Evolutionary conservation across 2,797 vertebrate species (phyloP), one percentile per base, ranked within the genome.

Genomic region (Loriculus beryllinus): DNA sequence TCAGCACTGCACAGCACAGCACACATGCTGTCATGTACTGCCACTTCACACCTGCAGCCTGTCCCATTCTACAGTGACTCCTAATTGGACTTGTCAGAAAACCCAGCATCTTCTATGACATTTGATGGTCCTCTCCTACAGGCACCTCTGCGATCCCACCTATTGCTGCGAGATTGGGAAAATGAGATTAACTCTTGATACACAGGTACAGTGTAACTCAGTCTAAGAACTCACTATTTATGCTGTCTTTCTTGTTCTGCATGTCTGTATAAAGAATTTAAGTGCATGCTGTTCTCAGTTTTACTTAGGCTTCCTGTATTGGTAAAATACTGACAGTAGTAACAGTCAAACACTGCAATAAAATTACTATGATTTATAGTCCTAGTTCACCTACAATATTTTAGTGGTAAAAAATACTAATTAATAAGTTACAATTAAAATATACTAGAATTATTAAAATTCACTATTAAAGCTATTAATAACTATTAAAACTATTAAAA

Each of bases 1-100:
- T 68, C 39, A 29, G 70, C 11, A 8, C 59, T 45, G 35, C 0
- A 0, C 40, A 62, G 49, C 78, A 26, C 1, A 4, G 48, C 52
- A 63, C 22, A 13, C 3, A 6, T 1, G 0, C 45, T 54, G 45
- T 14, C 35, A 10, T 0, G 6, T 26, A 12, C 8, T n/a, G 65
- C 29, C 75, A 37, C 43, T 45, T 7, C 8, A 3, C 70, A 78
- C 49, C 83, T 69, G n/a, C 67, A 52, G 20, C 62, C 69, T 45
- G 57, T 26, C 81, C 45, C 9, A 1, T 57, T 21, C 18, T 64
- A 71, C 43, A 51, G 33, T 42, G 57, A 71, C 22, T 16, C 22
- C 14, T 39, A 10, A 64, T 8, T 60, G 52, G 65, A 54, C 57
- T 29, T 31, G 25, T 68, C 67, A 69, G 54, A 59, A 89, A 82